Conservation (phyloP, 1,140 invertebrate genomes). For the Brachionus sp. region DNA sequence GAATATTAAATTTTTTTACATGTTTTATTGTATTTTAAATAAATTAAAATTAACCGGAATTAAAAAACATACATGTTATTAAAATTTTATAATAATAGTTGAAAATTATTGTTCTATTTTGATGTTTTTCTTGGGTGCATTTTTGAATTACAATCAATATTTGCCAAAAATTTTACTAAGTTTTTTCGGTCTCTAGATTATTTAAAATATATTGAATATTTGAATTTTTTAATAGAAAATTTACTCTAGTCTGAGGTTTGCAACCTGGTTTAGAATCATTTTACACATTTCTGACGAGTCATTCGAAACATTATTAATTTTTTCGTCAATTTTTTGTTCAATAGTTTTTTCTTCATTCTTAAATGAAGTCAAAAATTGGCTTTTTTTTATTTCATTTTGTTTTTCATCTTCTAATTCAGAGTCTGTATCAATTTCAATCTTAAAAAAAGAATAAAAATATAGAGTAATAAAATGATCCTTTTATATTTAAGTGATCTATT, state of each 20-base stretch:
- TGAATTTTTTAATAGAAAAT: background rate
- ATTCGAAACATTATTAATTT: background rate
- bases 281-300: background rate
- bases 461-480: too few species aligned
- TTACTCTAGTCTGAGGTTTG: constrained; percentile 15
- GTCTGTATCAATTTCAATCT: background rate
- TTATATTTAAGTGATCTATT: too few species aligned
- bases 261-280: background rate
- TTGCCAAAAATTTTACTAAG: constrained; percentile 29
- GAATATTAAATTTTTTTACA: too few species aligned
- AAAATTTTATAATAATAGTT: background rate
- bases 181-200: constrained; percentile 7
- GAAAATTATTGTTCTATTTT: background rate
- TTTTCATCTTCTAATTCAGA: background rate
- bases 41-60: too few species aligned
- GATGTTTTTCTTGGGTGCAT: background rate
- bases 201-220: background rate
- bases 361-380: background rate
- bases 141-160: constrained; percentile 11
- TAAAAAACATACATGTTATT: background rate
- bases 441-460: too few species aligned
- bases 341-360: background rate
- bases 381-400: background rate
- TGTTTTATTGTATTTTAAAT: too few species aligned
- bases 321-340: background rate